phyloP scores from a whole-genome alignment of 2,888 invertebrate genomes.

The Drosophila pseudotakahashii region DNA sequence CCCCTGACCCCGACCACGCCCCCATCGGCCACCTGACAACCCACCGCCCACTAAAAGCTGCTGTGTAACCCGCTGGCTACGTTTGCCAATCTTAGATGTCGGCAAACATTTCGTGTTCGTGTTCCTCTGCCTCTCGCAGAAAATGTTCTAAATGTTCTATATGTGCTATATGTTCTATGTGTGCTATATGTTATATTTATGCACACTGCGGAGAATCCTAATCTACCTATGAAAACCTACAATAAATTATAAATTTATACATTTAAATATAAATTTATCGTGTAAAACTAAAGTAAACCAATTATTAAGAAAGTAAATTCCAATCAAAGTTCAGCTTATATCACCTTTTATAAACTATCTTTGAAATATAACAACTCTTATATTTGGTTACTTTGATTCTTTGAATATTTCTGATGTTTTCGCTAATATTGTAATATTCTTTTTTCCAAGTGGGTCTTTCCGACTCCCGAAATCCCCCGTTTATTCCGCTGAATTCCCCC shows the following conservation, averaged over 20 bases:
- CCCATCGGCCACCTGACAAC: background rate
- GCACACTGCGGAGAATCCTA: conserved; percentile 2
- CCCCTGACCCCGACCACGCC: background rate
- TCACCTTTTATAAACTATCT: too few relatives aligned
- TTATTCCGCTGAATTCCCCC: background rate
- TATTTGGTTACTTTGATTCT: too few relatives aligned
- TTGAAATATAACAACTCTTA: too few relatives aligned
- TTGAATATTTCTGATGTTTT: too few relatives aligned
- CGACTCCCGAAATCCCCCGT: background rate
- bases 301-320: too few relatives aligned
- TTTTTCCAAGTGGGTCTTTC: too few relatives aligned
- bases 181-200: conserved; percentile 1
- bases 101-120: conserved; percentile 76
- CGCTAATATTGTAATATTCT: too few relatives aligned
- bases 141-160: background rate
- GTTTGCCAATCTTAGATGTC: conserved; percentile 76
- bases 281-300: too few relatives aligned
- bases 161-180: background rate
- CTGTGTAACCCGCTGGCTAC: conserved; percentile 70
- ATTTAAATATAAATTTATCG: too few relatives aligned
- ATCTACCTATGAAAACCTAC: background rate
- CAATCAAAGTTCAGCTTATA: too few relatives aligned
- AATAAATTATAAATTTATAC: too few relatives aligned
- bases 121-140: conserved; percentile 50
- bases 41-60: conserved; percentile 12